Conservation (phyloP, 2,888 invertebrate genomes). For the Anticlea derivata region DNA sequence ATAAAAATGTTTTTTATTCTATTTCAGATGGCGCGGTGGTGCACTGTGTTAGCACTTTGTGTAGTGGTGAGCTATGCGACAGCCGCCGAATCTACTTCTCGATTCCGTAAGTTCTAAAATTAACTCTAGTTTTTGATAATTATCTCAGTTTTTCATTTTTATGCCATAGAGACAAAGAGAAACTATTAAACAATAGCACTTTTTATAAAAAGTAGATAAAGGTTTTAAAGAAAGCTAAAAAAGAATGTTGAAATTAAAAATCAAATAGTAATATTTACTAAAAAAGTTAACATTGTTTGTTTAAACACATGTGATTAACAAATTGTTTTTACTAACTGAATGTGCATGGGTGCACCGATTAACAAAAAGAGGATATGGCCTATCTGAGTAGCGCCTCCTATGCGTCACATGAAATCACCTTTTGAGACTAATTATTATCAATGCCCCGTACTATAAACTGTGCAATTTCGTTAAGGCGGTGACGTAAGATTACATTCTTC, state of each 20-base stretch:
- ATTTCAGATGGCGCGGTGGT: conserved; percentile 68
- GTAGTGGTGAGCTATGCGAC: conserved; percentile 48
- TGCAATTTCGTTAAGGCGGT: too few relatives aligned
- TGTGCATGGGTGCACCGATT: conserved; percentile 11
- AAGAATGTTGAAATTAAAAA: too few relatives aligned
- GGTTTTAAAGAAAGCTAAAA: too few relatives aligned
- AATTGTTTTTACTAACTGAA: conserved; percentile 8
- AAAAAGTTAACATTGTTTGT: neutral
- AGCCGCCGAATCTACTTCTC: conserved; percentile 56
- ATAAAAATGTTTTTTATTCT: conserved; percentile 11
- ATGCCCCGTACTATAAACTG: too few relatives aligned
- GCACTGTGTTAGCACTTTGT: conserved; percentile 54
- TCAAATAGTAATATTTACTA: too few relatives aligned
- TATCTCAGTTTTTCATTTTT: too few relatives aligned
- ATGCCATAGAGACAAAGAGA: too few relatives aligned
- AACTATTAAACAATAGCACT: too few relatives aligned
- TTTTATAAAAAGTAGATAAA: too few relatives aligned
- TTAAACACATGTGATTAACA: conserved; percentile 7
- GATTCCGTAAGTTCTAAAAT: conserved; percentile 63
- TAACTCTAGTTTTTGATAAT: conserved; percentile 34
- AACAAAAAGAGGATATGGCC: conserved; percentile 1
- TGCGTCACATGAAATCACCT: neutral
- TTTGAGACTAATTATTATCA: too few relatives aligned
- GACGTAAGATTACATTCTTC: too few relatives aligned
- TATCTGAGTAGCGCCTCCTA: conserved; percentile 1